A percentile compares a stretch with the other conserved stretches of the same genome.
Evolutionary conservation across 2,113 vertebrate species (phyloP).

Genomic region (Oncorhynchus clarkii): DNA sequence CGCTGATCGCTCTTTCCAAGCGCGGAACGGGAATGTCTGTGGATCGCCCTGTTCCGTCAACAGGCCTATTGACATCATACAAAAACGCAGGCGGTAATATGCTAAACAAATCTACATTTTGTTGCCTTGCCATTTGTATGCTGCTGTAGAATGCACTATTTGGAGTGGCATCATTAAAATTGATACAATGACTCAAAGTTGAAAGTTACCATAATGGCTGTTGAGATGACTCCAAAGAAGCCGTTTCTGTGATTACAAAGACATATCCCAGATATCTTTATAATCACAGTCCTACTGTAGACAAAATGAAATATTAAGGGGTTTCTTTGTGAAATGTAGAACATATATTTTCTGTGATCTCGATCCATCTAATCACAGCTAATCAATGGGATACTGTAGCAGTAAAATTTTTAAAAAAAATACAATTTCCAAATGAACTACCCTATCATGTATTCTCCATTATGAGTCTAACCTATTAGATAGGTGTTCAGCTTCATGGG

Average conservation of each 20-base stretch:
- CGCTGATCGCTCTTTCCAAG: conserved; percentile 57
- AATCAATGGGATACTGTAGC: too few relatives aligned
- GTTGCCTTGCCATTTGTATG: conserved; percentile 14
- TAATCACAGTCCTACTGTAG: neutral
- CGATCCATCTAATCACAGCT: too few relatives aligned
- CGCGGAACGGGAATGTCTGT: conserved; percentile 68
- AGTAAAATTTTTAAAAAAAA: too few relatives aligned
- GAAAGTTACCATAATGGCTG: neutral
- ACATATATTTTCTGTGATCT: too few relatives aligned
- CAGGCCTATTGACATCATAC: conserved; percentile 78
- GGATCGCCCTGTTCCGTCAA: conserved; percentile 79
- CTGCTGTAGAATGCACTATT: neutral
- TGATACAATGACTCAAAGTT: too few relatives aligned
- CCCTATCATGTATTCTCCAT: neutral
- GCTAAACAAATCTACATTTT: conserved; percentile 36
- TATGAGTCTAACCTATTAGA: neutral
- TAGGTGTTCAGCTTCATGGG: neutral
- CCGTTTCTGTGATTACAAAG: neutral
- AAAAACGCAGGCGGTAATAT: conserved; percentile 78
- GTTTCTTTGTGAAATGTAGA: too few relatives aligned
- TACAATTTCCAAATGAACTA: too few relatives aligned
- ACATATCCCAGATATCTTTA: neutral
- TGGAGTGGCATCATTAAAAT: neutral
- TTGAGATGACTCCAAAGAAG: neutral
- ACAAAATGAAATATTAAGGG: neutral